A percentile compares a stretch with the other conserved stretches of the same genome.
Conservation (phyloP, 1,140 invertebrate species). For the Drepana arcuata region DNA sequence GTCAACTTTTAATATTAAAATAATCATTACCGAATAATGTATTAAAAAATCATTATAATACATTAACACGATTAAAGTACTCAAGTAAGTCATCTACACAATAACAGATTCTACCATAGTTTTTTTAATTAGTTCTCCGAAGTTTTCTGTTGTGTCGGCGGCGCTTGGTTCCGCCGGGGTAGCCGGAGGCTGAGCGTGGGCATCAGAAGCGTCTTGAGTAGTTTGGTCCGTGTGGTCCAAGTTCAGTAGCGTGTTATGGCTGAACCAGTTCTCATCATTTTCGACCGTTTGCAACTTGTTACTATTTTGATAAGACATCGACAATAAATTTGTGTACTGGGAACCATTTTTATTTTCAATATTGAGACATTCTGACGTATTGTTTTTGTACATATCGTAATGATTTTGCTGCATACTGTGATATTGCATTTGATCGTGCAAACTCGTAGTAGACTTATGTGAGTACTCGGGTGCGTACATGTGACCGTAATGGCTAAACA, state of each 20-base stretch:
- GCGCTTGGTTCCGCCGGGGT: slow-evolving; percentile 22
- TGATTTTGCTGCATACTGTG: slow-evolving; percentile 41
- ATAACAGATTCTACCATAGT: slow-evolving; percentile 92
- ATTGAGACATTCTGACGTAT: slow-evolving; percentile 38
- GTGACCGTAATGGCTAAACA: slow-evolving; percentile 73
- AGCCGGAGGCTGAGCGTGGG: slow-evolving; percentile 63
- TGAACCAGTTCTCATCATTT: slow-evolving; percentile 65
- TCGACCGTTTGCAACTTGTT: slow-evolving; percentile 76
- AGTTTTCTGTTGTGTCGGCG: slow-evolving; percentile 77
- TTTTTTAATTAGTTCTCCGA: slow-evolving; percentile 94
- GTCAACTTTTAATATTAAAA: too few relatives aligned
- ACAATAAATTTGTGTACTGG: slow-evolving; percentile 73
- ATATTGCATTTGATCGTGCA: slow-evolving; percentile 48
- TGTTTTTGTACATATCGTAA: slow-evolving; percentile 61
- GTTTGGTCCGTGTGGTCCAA: slow-evolving; percentile 63
- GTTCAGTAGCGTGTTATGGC: slow-evolving; percentile 52
- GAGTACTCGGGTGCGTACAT: slow-evolving; percentile 67
- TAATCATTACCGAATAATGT: slow-evolving; percentile 46
- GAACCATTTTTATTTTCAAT: slow-evolving; percentile 58
- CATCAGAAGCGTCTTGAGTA: slow-evolving; percentile 77
- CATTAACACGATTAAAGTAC: slow-evolving; percentile 48
- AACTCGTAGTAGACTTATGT: slow-evolving; percentile 39
- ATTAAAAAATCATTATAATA: slow-evolving; percentile 59
- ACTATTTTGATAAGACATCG: slow-evolving; percentile 72
- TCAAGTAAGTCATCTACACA: slow-evolving; percentile 74